Evolutionary conservation across 2,888 invertebrate species (phyloP).

Genomic region (Pyrochroa serraticornis): DNA sequence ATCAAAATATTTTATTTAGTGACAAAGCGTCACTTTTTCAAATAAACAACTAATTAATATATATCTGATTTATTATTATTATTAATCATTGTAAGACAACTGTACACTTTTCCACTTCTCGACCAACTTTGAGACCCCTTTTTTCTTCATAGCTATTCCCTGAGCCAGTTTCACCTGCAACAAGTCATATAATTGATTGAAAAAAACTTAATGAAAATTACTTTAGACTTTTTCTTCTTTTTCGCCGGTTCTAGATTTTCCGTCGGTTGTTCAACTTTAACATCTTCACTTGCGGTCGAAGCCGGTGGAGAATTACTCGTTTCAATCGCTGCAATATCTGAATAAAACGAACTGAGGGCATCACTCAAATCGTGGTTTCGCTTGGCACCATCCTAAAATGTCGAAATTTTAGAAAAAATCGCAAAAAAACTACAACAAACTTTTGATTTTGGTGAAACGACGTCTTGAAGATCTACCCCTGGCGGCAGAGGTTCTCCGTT

Average conservation of each 20-base stretch:
- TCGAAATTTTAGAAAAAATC: not conserved
- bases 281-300: conserved; percentile 23
- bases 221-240: conserved; percentile 59
- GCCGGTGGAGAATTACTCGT: conserved; percentile 40
- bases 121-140: conserved; percentile 71
- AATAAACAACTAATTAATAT: too few species aligned
- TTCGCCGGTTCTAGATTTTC: conserved; percentile 44
- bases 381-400: not conserved
- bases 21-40: too few species aligned
- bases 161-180: conserved; percentile 63
- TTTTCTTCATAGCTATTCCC: conserved; percentile 71
- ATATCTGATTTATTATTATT: not conserved
- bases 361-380: conserved; percentile 54
- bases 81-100: conserved; percentile 24
- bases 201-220: conserved; percentile 30
- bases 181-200: conserved; percentile 16
- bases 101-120: conserved; percentile 77
- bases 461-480: conserved; percentile 61
- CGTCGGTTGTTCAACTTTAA: not conserved
- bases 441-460: conserved; percentile 25
- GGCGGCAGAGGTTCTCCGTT: conserved; percentile 61
- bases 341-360: conserved; percentile 66
- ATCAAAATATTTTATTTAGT: not conserved
- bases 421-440: conserved; percentile 3
- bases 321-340: conserved; percentile 64